phyloP scores from a whole-genome alignment of 53 echinoderm and acorn worm species.

The Pentamera pediparva region DNA sequence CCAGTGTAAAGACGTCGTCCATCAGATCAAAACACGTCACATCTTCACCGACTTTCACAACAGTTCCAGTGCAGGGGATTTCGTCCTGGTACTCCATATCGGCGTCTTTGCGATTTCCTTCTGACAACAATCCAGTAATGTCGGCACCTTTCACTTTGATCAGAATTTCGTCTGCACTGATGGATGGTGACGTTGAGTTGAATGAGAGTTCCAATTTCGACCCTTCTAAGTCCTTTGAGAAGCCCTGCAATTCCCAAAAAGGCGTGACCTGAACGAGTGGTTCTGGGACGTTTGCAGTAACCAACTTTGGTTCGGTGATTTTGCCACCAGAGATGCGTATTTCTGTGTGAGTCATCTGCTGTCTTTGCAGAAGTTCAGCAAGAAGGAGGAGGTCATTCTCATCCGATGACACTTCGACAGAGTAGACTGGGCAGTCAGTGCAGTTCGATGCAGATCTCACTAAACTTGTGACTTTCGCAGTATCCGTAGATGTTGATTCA shows the following conservation, averaged over 20 bases:
- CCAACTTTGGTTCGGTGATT: conserved; percentile 35
- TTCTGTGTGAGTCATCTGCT: conserved; percentile 24
- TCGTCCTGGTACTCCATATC: background rate
- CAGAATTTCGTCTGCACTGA: conserved; percentile 1
- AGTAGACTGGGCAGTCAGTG: conserved; percentile 47
- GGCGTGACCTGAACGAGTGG: conserved; percentile 40
- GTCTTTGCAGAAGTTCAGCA: background rate
- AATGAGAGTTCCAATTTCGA: background rate
- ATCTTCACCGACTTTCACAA: conserved; percentile 55
- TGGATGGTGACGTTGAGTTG: background rate
- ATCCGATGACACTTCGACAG: conserved; percentile 41
- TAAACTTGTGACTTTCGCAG: conserved; percentile 41
- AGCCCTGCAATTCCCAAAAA: conserved; percentile 39
- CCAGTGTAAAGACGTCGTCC: conserved; percentile 71
- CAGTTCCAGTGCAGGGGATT: conserved; percentile 50
- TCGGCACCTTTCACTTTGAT: conserved; percentile 13
- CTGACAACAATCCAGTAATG: background rate
- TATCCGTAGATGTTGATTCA: conserved; percentile 1
- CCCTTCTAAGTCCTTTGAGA: background rate
- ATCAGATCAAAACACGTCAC: conserved; percentile 51
- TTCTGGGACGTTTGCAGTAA: conserved; percentile 26
- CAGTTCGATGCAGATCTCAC: conserved; percentile 61
- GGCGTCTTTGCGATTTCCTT: background rate
- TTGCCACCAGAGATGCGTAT: conserved; percentile 28
- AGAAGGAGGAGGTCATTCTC: conserved; percentile 33